Percentiles rank a stretch among this genome's conserved stretches.
phyloP scores from a whole-genome alignment of 2,888 invertebrate species.

The Terebella lapidaria region DNA sequence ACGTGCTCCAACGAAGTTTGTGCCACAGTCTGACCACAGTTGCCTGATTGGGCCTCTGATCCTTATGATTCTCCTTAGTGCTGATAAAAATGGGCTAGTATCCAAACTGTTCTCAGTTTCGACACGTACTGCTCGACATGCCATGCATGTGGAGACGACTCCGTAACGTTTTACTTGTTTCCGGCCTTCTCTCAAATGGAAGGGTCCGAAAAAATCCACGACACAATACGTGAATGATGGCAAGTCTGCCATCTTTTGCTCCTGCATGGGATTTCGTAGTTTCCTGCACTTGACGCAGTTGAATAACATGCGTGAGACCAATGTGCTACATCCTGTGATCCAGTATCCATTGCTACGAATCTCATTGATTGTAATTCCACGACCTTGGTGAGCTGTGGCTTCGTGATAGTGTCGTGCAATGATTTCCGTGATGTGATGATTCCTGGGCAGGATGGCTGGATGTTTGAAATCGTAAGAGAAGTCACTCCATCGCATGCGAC shows the following conservation, averaged over 20 bases:
- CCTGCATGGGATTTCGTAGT: conserved; percentile 21
- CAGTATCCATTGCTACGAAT: conserved; percentile 16
- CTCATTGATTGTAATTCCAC: conserved; percentile 23
- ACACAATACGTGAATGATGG: conserved; percentile 40
- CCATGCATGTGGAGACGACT: conserved; percentile 38
- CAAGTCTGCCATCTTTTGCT: conserved; percentile 41
- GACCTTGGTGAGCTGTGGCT: conserved; percentile 17
- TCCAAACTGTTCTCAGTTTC: conserved; percentile 26
- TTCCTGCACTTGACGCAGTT: conserved; percentile 38
- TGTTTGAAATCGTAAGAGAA: background rate
- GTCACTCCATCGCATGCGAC: background rate
- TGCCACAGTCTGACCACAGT: conserved; percentile 27
- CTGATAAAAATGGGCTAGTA: conserved; percentile 23
- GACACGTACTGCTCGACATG: conserved; percentile 36
- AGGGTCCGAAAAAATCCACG: conserved; percentile 45
- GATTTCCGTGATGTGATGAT: conserved; percentile 2
- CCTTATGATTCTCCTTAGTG: conserved; percentile 13
- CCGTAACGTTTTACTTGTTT: conserved; percentile 36
- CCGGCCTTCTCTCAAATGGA: conserved; percentile 29
- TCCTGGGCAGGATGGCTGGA: conserved; percentile 3
- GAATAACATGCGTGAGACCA: background rate
- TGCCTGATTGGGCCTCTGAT: conserved; percentile 23
- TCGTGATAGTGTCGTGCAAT: conserved; percentile 24
- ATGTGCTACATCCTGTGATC: background rate
- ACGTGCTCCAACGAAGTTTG: conserved; percentile 31